These are phyloP conservation scores for Terebella lapidaria DNA, from an alignment of 2,888 invertebrate species.

Conservation along the genomic window DNA sequence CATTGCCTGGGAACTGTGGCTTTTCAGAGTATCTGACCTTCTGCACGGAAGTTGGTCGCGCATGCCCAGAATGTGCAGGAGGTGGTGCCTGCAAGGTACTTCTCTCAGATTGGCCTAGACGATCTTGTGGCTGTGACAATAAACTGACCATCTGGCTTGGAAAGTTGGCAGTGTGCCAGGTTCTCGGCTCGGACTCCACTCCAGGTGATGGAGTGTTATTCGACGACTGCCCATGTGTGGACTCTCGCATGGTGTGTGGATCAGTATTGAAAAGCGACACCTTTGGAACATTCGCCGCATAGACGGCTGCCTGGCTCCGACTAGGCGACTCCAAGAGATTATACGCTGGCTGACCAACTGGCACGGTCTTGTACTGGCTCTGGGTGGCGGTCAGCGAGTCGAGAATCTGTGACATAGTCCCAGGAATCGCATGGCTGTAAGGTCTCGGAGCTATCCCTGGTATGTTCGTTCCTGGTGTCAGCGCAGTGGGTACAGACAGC, in stretches of 20 bases:
- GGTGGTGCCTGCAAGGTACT: constrained; percentile 28
- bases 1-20: neutral
- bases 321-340: constrained; percentile 28
- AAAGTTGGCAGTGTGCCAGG: neutral
- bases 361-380: constrained; percentile 31
- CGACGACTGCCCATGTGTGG: neutral
- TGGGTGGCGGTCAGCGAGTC: constrained; percentile 11
- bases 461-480: neutral
- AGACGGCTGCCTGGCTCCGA: neutral
- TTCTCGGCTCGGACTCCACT: neutral
- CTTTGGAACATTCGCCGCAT: neutral
- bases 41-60: neutral
- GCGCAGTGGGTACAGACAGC: neutral
- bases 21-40: neutral
- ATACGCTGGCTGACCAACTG: constrained; percentile 28
- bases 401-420: constrained; percentile 12
- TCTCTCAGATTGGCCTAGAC: neutral
- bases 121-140: neutral
- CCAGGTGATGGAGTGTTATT: neutral
- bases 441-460: neutral
- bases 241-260: constrained; percentile 14
- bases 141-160: neutral
- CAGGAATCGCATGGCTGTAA: neutral
- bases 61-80: constrained; percentile 38
- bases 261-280: constrained; percentile 14